These are phyloP conservation scores for Mesorhabditis belari DNA, from an alignment of 2,888 invertebrate species.

Conservation along the genomic window DNA sequence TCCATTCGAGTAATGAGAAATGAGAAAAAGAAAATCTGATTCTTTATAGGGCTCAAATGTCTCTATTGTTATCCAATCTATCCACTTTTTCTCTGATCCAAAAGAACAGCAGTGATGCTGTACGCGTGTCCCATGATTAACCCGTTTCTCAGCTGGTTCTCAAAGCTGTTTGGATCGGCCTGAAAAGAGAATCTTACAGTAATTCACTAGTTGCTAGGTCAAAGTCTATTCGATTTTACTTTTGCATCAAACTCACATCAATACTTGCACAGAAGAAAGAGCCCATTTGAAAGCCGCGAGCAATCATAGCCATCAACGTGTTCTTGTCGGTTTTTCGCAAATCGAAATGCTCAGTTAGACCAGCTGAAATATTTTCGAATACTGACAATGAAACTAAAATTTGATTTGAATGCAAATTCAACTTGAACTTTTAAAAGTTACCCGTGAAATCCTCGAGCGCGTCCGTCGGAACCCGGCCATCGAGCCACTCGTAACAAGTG, in stretches of 20 bases:
- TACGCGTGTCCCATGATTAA: slow-evolving; percentile 87
- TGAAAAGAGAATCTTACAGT: slow-evolving; percentile 1
- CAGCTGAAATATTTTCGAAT: slow-evolving; percentile 29
- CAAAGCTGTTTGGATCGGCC: slow-evolving; percentile 17
- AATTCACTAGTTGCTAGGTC: background rate
- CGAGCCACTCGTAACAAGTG: slow-evolving; percentile 79
- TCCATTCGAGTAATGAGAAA: too few species aligned
- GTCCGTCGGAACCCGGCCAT: slow-evolving; percentile 92
- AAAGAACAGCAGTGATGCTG: slow-evolving; percentile 68
- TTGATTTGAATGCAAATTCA: too few species aligned
- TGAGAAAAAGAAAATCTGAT: too few species aligned
- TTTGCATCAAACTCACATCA: too few species aligned
- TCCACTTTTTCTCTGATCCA: too few species aligned
- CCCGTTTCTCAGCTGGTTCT: slow-evolving; percentile 61
- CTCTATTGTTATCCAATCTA: too few species aligned
- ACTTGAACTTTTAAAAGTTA: too few species aligned
- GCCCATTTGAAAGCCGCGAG: too few species aligned
- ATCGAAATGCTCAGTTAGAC: slow-evolving; percentile 63
- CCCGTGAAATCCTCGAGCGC: slow-evolving; percentile 96
- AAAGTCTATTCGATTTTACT: background rate
- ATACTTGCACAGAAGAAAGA: too few species aligned
- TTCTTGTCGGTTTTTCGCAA: slow-evolving; percentile 13
- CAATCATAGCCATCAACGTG: slow-evolving; percentile 68
- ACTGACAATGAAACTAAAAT: too few species aligned
- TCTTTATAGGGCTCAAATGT: too few species aligned